Evolutionary conservation across 2,888 invertebrate genomes (phyloP), one percentile per base, ranked within the genome.

Genomic region (Hybos culiciformis): DNA sequence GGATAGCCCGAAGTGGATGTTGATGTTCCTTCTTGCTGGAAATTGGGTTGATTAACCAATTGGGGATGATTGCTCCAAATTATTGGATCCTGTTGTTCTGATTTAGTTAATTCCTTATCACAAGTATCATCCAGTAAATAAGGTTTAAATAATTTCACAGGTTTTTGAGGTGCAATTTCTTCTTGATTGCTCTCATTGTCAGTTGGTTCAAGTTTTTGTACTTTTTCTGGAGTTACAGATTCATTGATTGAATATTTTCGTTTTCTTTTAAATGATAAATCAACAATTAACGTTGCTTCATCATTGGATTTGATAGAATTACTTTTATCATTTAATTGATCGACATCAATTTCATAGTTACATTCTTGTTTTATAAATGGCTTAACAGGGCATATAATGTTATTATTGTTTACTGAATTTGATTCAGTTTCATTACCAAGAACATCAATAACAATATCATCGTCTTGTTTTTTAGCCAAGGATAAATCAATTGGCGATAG

Each of bases 141-240:
- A 23, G 83, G 84, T 58, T 83, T 79, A 65, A 84, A 84, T 32
- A 83, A 66, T 59, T 83, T 83, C 53, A 80, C 77, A 41, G 82
- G 80, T 62, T 76, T 77, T 53, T 70, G 69, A 37, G 67, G 60
- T 38, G n/a, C n/a, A n/a, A n/a, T n/a, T n/a, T n/a, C n/a, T n/a
- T n/a, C n/a, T n/a, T n/a, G n/a, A n/a, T n/a, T n/a, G n/a, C n/a
- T n/a, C n/a, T 29, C 41, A 9, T 41, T 33, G 12, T 12, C 11
- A 24, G 43, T 44, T 2, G 43, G 17, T 39, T 38, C 36, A 18
- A 21, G 39, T 43, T 42, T 49, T 43, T 29, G 44, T 24, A 46
- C 24, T 39, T 49, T 47, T 44, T 44, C 46, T 20, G 39, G 41
- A 14, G 14, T 33, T n/a, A 6, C 19, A 33, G 18, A 15, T 29